phyloP scores from a whole-genome alignment of 1,140 invertebrate genomes.

The Steinernema khuongi region DNA sequence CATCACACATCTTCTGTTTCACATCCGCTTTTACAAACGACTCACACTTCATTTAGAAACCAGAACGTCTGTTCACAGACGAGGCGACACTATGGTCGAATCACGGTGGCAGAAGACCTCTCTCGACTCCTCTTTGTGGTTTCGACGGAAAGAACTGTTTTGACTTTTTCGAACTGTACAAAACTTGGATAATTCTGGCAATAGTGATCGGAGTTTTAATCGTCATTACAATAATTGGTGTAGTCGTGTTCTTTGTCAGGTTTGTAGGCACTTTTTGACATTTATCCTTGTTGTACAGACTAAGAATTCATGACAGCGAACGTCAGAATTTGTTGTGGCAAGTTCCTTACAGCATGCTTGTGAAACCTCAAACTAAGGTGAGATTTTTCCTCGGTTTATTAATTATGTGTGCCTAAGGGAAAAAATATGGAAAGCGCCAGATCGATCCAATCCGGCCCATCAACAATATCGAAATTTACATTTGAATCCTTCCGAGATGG shows the following conservation, averaged over 20 bases:
- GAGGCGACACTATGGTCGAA: not conserved
- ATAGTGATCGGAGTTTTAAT: constrained; percentile 1
- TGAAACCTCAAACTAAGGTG: constrained; percentile 11
- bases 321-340: constrained; percentile 19
- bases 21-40: too few relatives aligned
- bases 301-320: not conserved
- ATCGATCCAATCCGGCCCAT: constrained; percentile 18
- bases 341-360: not conserved
- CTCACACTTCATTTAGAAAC: not conserved
- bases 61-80: not conserved
- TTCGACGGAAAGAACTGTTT: not conserved
- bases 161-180: not conserved
- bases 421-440: not conserved
- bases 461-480: constrained; percentile 25
- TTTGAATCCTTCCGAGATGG: constrained; percentile 25
- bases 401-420: not conserved
- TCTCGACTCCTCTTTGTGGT: not conserved
- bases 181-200: not conserved
- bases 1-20: too few relatives aligned
- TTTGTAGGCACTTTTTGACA: too few relatives aligned
- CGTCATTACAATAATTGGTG: not conserved
- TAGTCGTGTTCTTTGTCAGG: not conserved
- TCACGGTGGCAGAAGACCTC: not conserved
- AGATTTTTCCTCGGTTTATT: not conserved
- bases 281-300: too few relatives aligned